Conservation (phyloP, 2,797 vertebrate species). For the Myotis daubentonii region DNA sequence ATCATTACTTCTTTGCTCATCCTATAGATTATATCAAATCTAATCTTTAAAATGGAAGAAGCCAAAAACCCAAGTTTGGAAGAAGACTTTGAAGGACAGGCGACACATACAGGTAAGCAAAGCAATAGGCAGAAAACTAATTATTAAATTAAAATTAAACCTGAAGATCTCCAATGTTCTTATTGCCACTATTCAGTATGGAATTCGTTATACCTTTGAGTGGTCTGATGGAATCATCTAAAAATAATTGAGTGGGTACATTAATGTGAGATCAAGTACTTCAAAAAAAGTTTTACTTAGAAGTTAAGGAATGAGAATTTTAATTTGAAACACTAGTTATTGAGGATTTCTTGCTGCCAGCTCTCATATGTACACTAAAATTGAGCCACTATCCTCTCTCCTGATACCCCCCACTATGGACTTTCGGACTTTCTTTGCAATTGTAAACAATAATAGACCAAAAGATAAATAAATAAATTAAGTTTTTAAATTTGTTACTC, state of each 20-base stretch:
- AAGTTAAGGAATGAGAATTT: background rate
- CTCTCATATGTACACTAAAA: background rate
- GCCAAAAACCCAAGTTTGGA: conserved; percentile 86
- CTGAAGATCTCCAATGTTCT: background rate
- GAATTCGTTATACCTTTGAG: background rate
- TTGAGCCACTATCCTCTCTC: background rate
- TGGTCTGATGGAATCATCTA: background rate
- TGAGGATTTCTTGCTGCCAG: background rate
- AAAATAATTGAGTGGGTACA: conserved; percentile 35
- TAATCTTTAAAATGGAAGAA: conserved; percentile 84
- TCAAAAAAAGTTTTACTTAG: conserved; percentile 5
- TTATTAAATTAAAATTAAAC: conserved; percentile 31
- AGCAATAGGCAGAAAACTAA: background rate
- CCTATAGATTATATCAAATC: conserved; percentile 64
- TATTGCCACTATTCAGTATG: background rate
- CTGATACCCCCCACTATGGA: background rate
- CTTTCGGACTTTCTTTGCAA: background rate
- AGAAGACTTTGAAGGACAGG: conserved; percentile 90
- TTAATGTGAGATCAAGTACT: conserved; percentile 38
- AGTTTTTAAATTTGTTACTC: conserved; percentile 13
- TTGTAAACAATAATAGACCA: background rate
- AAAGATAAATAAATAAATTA: background rate
- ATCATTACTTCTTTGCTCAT: conserved; percentile 60
- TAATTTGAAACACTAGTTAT: background rate
- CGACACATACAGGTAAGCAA: conserved; percentile 93